Base-by-base conservation (phyloP, 2,797 vertebrate species). In the Hozukius guyotensis region DNA sequence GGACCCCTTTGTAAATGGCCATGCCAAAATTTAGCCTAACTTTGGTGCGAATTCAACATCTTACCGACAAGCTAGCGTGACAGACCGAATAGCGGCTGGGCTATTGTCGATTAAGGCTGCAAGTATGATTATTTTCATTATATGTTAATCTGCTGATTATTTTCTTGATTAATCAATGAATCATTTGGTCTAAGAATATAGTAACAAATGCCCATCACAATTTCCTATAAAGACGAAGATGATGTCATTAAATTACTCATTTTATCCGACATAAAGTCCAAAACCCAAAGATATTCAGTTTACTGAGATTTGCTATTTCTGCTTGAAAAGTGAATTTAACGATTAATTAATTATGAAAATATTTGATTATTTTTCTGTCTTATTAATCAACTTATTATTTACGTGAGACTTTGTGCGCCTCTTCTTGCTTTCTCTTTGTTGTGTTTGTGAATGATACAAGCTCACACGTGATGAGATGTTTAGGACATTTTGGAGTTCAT, bases 401-500 rank as follows among this genome's bases (percentile, higher is more conserved):
- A 4, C n/a, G 27, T 16, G 5, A 52, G 13, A 29, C 31, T 56
- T 46, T 57, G 27, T 29, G 11, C 3, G 14, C 7, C 9, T 5
- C 55, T 62, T 8, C 12, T 36, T 16, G 61, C 73, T 72, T 32
- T 62, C 8, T n/a, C 13, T 71, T 52, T 64, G n/a, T 24, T 13
- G 25, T 80, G 34, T 8, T 34, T 62, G 38, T 71, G 66, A 67
- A n/a, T 20, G 52, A 60, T n/a, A 27, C 5, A 38, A 65, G 36
- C 62, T 49, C 60, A 18, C 32, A 77, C 27, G 38, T 8, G 53
- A 80, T 49, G 34, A 59, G 52, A 38, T 31, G 55, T 73, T 81
- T 73, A 6, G 36, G 62, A 63, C 42, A 10, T 64, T 49, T 27
- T 20, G 31, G 66, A 77, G 25, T 61, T 88, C 66, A 66, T 27